Base-by-base conservation (phyloP, 2,797 vertebrate genomes). In the Tamandua tetradactyla region DNA sequence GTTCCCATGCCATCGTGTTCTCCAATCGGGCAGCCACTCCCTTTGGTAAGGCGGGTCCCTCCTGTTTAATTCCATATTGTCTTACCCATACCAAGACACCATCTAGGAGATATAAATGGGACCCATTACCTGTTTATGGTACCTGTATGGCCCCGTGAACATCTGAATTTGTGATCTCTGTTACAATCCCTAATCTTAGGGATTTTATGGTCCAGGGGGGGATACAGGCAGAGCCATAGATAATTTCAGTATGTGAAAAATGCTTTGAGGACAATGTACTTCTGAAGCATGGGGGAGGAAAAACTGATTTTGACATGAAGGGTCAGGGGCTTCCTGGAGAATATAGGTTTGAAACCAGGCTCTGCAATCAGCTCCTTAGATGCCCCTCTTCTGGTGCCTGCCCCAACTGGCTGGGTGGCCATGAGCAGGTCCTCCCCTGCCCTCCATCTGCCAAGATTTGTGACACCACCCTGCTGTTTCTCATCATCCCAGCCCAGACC, bases 391-490 rank as follows among this genome's bases (percentile, higher is more conserved):
- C 11, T 12, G 57, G 35, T 0, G 2, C 59, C 85, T 89, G 62
- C 15, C n/a, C 20, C 80, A 72, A 40, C 22, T 8, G 55, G 23
- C 49, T 52, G 57, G 30, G 57, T 62, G 49, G 40, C 59, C 62
- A 87, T n/a, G 13, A 76, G 25, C 25, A 42, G 66, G 22, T 87
- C 12, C 62, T 37, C n/a, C 35, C 17, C 32, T 68, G 85, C 12
- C 62, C 42, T 30, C 42, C 20, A 35, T 68, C 81, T 61, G 40
- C 87, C 25, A 72, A 64, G 42, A 87, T 61, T 78, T 93, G 37
- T 87, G 52, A 30, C 64, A 37, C 59, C 75, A 5, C 44, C 81
- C 49, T 59, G 44, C 71, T 87, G 27, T 88, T 71, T 30, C 25
- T 85, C 49, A 3, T 27, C 2, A 3, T 0, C n/a, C 40, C 18